Base-by-base conservation (phyloP, 2,888 invertebrate genomes). In the Parnassius smintheus region DNA sequence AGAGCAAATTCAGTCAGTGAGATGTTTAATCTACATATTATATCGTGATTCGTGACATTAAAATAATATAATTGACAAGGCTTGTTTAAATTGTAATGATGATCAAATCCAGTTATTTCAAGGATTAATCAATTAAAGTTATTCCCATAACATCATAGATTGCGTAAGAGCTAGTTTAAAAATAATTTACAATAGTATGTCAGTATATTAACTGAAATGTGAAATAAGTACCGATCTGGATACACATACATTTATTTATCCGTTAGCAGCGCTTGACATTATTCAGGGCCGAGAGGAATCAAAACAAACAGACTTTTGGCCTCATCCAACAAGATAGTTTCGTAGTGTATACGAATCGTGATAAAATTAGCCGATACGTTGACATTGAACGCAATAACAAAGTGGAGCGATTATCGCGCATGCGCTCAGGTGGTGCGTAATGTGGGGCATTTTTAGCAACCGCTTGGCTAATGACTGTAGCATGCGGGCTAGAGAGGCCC, bases 371-470 rank as follows among this genome's bases (percentile, higher is more conserved):
- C 86, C 82, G 85, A 87, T 89, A 89, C 86, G 84, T 88, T 90
- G 90, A 91, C 91, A 91, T 91, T 91, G 90, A 89, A 91, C 89
- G 89, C 85, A 86, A 89, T 88, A 89, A 88, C 88, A 88, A 89
- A 88, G 86, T 89, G 79, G 86, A 85, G 81, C 85, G 81, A 78
- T 79, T 72, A 77, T 75, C 71, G 83, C 88, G 87, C 87, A 83
- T 82, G 86, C 84, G 86, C 76, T 76, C 85, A 85, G 82, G 84
- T 85, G 77, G 75, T 67, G 76, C 71, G 49, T 60, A 61, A 79
- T 78, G 75, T 77, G 73, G 75, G 74, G 77, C 78, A 80, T 74
- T 81, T 84, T 82, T 78, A 83, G 80, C 77, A 78, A 81, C 77
- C 74, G 76, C 75, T 78, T 77, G 68, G 75, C 75, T 77, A 77